phyloP scores from a whole-genome alignment of 2,888 invertebrate genomes.

The Heteromyza rotundicornis region DNA sequence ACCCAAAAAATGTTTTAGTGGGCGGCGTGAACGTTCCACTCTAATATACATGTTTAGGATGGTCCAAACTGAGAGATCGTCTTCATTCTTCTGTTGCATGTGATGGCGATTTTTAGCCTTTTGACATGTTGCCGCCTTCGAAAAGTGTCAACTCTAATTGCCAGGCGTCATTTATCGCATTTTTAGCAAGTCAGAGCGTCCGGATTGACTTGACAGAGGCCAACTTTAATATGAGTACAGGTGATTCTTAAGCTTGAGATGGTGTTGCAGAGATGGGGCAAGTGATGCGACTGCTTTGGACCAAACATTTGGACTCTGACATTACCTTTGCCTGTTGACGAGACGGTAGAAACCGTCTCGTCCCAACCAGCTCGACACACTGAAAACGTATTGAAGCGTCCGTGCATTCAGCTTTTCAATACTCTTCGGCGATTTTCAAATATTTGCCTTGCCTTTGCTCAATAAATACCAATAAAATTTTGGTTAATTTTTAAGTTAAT shows the following conservation, averaged over 20 bases:
- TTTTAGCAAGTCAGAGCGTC: no score
- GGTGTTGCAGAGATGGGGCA: not conserved
- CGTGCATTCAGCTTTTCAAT: not conserved
- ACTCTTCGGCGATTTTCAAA: conserved; percentile 32
- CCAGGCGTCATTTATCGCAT: conserved; percentile 34
- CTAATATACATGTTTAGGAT: no score
- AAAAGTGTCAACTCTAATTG: conserved; percentile 60
- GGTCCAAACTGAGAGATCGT: not conserved
- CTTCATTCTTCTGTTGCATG: not conserved
- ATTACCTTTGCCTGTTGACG: no score
- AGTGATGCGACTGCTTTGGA: not conserved
- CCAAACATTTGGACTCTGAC: not conserved
- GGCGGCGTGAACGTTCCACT: no score
- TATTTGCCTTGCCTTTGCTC: conserved; percentile 53
- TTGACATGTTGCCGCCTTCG: conserved; percentile 11
- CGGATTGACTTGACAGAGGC: no score
- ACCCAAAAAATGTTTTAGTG: no score
- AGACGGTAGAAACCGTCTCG: conserved; percentile 14
- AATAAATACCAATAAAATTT: conserved; percentile 61
- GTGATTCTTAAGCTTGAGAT: conserved; percentile 22
- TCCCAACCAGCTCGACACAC: no score
- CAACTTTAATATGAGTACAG: not conserved
- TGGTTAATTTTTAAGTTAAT: conserved; percentile 56
- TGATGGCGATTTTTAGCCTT: not conserved
- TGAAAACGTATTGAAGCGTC: not conserved